These are phyloP conservation scores for Xenus cinereus DNA, from an alignment of 2,113 vertebrate genomes.

Conservation along the genomic window DNA sequence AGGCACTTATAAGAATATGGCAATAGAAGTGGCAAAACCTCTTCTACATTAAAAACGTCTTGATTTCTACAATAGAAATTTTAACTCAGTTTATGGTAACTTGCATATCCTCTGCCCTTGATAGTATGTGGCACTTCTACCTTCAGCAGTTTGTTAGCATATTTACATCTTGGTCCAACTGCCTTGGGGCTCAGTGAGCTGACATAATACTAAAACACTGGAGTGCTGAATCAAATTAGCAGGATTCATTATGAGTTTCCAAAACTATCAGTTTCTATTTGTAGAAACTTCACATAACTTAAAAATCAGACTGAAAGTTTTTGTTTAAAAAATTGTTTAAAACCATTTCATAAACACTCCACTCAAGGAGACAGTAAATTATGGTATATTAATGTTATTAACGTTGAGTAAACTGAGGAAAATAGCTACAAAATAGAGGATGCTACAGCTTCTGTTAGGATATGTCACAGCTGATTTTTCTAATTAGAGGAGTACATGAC, in stretches of 20 bases:
- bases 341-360: neutral
- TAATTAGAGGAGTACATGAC: neutral
- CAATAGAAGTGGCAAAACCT: neutral
- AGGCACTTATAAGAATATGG: neutral
- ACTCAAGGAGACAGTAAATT: neutral
- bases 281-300: neutral
- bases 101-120: neutral
- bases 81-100: neutral
- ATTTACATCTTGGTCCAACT: neutral
- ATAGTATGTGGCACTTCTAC: neutral
- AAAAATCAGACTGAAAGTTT: neutral
- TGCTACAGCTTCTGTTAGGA: neutral
- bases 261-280: neutral
- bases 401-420: neutral
- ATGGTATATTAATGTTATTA: neutral
- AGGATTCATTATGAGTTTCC: neutral
- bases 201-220: neutral
- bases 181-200: neutral
- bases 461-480: neutral
- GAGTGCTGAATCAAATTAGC: neutral
- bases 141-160: neutral
- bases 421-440: neutral
- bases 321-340: neutral
- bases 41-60: neutral
- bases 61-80: neutral